Base-by-base conservation (phyloP, 2,888 invertebrate genomes). In the Leptodirus hochenwartii region DNA sequence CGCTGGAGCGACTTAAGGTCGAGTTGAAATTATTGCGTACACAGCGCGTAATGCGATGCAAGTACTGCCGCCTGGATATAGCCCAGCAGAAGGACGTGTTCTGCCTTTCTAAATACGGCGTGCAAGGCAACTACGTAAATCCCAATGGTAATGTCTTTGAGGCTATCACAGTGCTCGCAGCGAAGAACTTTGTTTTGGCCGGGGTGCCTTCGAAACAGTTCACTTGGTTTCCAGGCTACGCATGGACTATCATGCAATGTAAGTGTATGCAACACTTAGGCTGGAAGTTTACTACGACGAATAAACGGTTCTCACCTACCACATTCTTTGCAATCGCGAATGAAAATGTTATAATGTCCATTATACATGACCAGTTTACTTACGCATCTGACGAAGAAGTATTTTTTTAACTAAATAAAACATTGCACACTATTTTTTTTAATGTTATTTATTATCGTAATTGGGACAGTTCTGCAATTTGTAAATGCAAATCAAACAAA, bases 151-250 rank as follows among this genome's bases (percentile, higher is more conserved):
- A 69, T 44, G 72, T 84, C 28, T 80, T 80, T 45, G 84, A 85
- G 49, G 82, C 78, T 4, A 60, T 85, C 23, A 85, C 84, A 1
- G 61, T 75, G 1, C 59, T 60, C 35, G 55, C 58, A 30, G 63
- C 67, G 0, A 51, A 56, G 12, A 59, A 66, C 36, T 54, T 64
- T 11, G 45, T 53, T 22, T 51, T 70, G 10, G 54, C 61, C 16
- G 56, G 57, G 1, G 56, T 60, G 26, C 65, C 77, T 2, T 73
- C 75, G 2, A 66, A 66, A n/a, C 68, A 76, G 41, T 76, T 72
- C 46, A 76, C 73, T 37, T 85, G 85, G 85, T 85, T 85, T 52
- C 82, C 84, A 4, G 82, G 80, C 72, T 76, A 58, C 47, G 69
- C 74, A 4, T 85, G 85, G 85, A 76, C 72, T 16, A 75, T 81